These are phyloP conservation scores for Apogon talboti DNA, from an alignment of 2,797 vertebrate genomes.

Conservation along the genomic window DNA sequence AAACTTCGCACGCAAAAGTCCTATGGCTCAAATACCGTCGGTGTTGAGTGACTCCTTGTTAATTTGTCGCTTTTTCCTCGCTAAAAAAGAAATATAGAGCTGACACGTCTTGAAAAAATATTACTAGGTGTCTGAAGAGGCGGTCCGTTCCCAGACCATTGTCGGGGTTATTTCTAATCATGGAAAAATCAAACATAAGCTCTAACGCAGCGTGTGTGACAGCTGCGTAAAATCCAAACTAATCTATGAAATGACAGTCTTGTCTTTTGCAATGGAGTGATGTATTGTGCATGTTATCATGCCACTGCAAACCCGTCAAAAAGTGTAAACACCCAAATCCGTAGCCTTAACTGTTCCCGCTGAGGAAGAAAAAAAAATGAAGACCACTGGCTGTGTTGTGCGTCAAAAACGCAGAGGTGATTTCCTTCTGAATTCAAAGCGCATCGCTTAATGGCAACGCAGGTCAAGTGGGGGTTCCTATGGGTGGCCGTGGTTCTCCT, in stretches of 20 bases:
- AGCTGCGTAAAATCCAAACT: conserved; percentile 55
- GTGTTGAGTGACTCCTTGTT: conserved; percentile 62
- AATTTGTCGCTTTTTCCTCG: conserved; percentile 37
- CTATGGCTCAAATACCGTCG: conserved; percentile 50
- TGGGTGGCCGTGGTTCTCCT: conserved; percentile 78
- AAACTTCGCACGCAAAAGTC: conserved; percentile 79
- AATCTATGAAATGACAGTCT: conserved; percentile 49
- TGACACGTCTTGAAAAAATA: conserved; percentile 58
- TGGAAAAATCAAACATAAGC: conserved; percentile 50
- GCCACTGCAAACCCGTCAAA: conserved; percentile 71
- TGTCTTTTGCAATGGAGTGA: conserved; percentile 62
- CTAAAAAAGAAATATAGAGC: conserved; percentile 39
- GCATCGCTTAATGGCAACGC: conserved; percentile 82
- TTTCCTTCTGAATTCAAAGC: conserved; percentile 70
- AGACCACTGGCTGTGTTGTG: conserved; percentile 51
- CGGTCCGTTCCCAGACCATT: conserved; percentile 77
- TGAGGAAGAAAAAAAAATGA: conserved; percentile 26
- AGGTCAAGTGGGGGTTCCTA: conserved; percentile 79
- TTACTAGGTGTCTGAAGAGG: conserved; percentile 69
- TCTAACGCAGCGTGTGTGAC: conserved; percentile 56
- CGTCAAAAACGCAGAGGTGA: conserved; percentile 59
- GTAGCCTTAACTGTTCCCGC: conserved; percentile 56
- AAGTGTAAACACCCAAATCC: conserved; percentile 77
- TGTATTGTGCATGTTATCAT: conserved; percentile 48
- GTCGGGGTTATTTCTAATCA: conserved; percentile 69